Conservation (phyloP, 2,888 invertebrate species). For the Ophonus ardosiacus region DNA sequence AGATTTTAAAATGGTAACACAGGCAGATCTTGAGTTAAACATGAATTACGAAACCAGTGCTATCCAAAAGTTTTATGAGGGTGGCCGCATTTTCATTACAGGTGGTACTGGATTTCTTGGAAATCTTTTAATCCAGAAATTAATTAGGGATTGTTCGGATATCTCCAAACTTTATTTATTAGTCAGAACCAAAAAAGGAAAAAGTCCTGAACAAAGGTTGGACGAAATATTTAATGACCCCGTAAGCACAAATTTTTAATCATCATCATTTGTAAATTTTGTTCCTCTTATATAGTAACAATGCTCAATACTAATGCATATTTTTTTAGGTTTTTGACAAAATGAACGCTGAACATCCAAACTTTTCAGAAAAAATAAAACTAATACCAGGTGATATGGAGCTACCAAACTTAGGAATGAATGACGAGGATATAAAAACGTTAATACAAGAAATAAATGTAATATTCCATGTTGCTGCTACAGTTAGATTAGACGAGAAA, state of each 20-base stretch:
- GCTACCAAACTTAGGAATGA: constrained; percentile 78
- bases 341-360: constrained; percentile 77
- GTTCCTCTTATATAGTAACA: too few relatives aligned
- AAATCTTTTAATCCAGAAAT: too few relatives aligned
- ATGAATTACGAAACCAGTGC: not conserved
- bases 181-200: too few relatives aligned
- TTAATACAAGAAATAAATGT: constrained; percentile 72
- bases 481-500: constrained; percentile 85
- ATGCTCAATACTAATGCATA: too few relatives aligned
- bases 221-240: constrained; percentile 67
- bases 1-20: too few relatives aligned
- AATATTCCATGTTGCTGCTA: constrained; percentile 80
- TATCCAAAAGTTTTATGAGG: constrained; percentile 69
- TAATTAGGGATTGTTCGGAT: too few relatives aligned
- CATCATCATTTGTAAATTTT: too few relatives aligned
- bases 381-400: constrained; percentile 79
- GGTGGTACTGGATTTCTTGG: constrained; percentile 75
- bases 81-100: constrained; percentile 72
- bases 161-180: too few relatives aligned
- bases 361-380: constrained; percentile 78
- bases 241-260: constrained; percentile 62
- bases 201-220: too few relatives aligned
- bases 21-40: too few relatives aligned
- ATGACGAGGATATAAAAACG: constrained; percentile 73
- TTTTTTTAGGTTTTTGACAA: too few relatives aligned